Percentiles rank a stretch among this genome's conserved stretches.
Evolutionary conservation across 2,797 vertebrate species (phyloP).

Genomic region (Tachyglossus aculeatus): DNA sequence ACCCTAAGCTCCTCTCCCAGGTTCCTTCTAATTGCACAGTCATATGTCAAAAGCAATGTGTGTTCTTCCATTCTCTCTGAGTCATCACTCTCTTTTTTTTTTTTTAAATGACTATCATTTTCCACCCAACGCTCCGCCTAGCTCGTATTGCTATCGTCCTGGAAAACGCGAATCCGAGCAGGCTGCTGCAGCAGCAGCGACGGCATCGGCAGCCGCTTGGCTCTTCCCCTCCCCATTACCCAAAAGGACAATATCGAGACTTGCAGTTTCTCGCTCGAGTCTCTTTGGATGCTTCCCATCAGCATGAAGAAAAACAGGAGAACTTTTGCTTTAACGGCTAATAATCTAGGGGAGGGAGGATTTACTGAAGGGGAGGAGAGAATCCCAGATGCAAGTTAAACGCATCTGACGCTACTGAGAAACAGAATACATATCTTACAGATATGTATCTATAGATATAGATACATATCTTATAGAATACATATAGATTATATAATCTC

Average conservation of each 20-base stretch:
- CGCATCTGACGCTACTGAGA: constrained; percentile 52
- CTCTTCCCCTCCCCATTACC: constrained; percentile 66
- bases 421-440: constrained; percentile 42
- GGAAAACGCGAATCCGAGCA: constrained; percentile 69
- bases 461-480: too few species aligned
- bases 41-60: constrained; percentile 73
- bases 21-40: constrained; percentile 67
- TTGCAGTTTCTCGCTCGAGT: constrained; percentile 62
- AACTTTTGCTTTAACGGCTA: constrained; percentile 70
- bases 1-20: constrained; percentile 62
- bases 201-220: constrained; percentile 61
- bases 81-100: constrained; percentile 52
- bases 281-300: constrained; percentile 58
- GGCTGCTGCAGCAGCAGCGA: constrained; percentile 63
- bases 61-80: constrained; percentile 65
- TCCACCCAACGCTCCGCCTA: constrained; percentile 50
- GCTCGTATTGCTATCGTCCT: constrained; percentile 53
- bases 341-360: constrained; percentile 34
- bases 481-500: too few species aligned
- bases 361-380: constrained; percentile 34
- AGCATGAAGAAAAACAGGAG: constrained; percentile 53
- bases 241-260: constrained; percentile 69
- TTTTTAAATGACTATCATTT: constrained; percentile 50
- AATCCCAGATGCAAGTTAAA: constrained; percentile 59
- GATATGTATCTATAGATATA: neutral